A percentile compares a stretch with the other conserved stretches of the same genome.
phyloP scores from a whole-genome alignment of 2,113 vertebrate species.

The Etheostoma spectabile region DNA sequence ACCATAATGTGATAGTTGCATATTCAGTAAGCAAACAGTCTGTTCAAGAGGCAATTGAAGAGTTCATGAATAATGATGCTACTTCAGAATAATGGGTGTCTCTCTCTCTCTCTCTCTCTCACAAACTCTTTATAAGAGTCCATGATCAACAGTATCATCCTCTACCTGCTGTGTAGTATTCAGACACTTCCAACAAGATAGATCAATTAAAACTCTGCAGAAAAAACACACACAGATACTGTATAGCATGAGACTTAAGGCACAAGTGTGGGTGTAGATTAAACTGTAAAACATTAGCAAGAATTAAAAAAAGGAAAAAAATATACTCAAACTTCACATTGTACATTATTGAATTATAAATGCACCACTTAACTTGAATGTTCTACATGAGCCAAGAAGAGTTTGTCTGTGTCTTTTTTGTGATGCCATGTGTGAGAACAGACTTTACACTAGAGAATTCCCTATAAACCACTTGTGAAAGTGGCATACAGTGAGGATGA shows the following conservation, averaged over 20 bases:
- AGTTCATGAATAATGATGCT: constrained; percentile 49
- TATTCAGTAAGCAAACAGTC: constrained; percentile 36
- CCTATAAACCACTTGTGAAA: constrained; percentile 17
- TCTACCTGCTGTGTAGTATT: not conserved
- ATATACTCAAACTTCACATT: not conserved
- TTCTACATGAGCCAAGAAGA: no score
- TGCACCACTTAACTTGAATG: not conserved
- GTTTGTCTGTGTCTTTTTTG: not conserved
- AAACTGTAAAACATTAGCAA: not conserved
- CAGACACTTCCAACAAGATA: not conserved
- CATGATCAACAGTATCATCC: not conserved
- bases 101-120: not conserved
- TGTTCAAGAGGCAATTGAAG: constrained; percentile 29
- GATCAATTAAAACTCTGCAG: not conserved
- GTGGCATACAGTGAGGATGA: not conserved
- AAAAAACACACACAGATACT: not conserved
- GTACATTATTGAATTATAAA: not conserved
- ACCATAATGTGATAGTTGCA: constrained; percentile 6
- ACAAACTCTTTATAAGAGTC: not conserved
- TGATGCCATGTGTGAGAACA: not conserved
- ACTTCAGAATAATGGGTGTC: not conserved
- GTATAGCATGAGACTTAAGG: not conserved
- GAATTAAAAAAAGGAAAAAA: not conserved
- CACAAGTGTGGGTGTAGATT: not conserved
- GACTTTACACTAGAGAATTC: not conserved